Evolutionary conservation across 2,888 invertebrate species (phyloP).

Genomic region (Megaustenia siamemsis): DNA sequence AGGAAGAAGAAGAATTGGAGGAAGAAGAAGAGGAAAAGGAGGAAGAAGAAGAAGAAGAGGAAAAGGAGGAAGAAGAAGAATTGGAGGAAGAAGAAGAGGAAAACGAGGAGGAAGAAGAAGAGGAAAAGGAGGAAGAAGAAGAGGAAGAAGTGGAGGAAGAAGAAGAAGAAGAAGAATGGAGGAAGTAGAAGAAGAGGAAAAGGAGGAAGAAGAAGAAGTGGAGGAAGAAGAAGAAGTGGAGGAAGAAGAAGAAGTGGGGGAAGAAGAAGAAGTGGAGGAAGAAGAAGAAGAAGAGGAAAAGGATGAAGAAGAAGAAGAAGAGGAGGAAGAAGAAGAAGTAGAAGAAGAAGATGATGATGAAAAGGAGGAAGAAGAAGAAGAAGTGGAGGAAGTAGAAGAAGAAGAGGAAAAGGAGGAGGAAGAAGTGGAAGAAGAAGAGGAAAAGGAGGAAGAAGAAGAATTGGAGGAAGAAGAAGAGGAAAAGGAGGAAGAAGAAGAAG

Average conservation of each 20-base stretch:
- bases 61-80: too few species aligned
- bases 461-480: background rate
- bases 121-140: constrained; percentile 17
- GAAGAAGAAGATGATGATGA: too few species aligned
- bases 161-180: background rate
- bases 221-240: background rate
- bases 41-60: background rate
- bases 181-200: too few species aligned
- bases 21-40: too few species aligned
- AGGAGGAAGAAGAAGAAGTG: background rate
- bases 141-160: constrained; percentile 4
- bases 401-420: too few species aligned
- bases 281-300: background rate
- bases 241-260: too few species aligned
- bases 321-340: background rate
- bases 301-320: too few species aligned
- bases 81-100: too few species aligned
- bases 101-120: background rate
- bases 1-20: too few species aligned
- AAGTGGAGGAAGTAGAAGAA: too few species aligned
- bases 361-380: too few species aligned
- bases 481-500: background rate
- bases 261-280: background rate
- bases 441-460: background rate
- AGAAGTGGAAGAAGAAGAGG: background rate